phyloP scores from a whole-genome alignment of 1,140 invertebrate species.

The Harpegnathos saltator region DNA sequence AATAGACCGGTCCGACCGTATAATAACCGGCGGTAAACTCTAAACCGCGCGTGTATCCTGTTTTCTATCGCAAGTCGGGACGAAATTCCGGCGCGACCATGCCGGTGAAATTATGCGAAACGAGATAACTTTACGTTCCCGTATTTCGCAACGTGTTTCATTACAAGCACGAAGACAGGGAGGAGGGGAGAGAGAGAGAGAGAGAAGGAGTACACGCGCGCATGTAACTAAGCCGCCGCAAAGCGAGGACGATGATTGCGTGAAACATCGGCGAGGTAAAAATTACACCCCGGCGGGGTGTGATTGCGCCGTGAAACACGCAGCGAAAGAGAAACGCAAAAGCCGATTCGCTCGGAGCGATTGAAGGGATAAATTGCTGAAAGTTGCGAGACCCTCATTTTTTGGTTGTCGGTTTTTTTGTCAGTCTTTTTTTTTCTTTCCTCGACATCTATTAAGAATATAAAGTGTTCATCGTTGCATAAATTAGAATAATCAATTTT shows the following conservation, averaged over 20 bases:
- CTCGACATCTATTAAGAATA: too few species aligned
- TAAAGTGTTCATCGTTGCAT: too few species aligned
- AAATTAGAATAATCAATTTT: too few species aligned
- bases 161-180: constrained; percentile 9
- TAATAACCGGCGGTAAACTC: constrained; percentile 38
- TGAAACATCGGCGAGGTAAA: constrained; percentile 19
- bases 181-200: too few species aligned
- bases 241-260: constrained; percentile 10
- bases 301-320: constrained; percentile 23
- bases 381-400: too few species aligned
- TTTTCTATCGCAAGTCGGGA: constrained; percentile 21
- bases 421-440: too few species aligned
- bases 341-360: too few species aligned
- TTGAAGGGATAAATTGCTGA: too few species aligned
- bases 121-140: constrained; percentile 41
- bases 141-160: constrained; percentile 25
- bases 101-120: constrained; percentile 37
- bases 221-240: background rate
- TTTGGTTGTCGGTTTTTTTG: too few species aligned
- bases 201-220: background rate
- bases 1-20: constrained; percentile 26
- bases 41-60: constrained; percentile 32
- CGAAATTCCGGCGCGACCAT: constrained; percentile 33
- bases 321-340: constrained; percentile 39
- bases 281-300: too few species aligned